Evolutionary conservation across 2,888 invertebrate genomes (phyloP), one percentile per base, ranked within the genome.

Genomic region (Sepiola atlantica): DNA sequence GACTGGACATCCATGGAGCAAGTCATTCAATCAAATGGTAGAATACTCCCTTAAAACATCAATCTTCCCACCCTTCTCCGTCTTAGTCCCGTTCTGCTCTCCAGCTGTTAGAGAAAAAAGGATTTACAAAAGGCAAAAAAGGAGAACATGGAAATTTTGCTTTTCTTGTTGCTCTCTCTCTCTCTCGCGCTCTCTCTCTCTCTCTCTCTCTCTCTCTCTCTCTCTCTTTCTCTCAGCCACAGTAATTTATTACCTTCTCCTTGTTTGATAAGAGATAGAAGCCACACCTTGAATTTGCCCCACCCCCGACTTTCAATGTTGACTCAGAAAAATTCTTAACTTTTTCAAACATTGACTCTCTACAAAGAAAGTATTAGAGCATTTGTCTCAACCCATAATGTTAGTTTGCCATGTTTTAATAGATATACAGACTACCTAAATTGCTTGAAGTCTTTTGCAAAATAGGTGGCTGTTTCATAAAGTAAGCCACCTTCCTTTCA

Each of bases 201-300:
- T n/a, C n/a, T n/a, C n/a, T n/a, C n/a, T n/a, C n/a, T n/a, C n/a
- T n/a, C n/a, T n/a, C n/a, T n/a, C n/a, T n/a, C n/a, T 12, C 54
- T 92, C n/a, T 16, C 35, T 54, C 35, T 92, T 92, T 35, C 54
- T 35, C 35, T 92, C 32, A 35, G 92, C 35, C 92, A 92, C 24
- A 54, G 21, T 92, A 92, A 92, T 92, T 92, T 92, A 92, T 92
- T 92, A 92, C 92, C 92, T 92, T 35, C 28, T 92, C 21, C 35
- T 54, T 92, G 28, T 92, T 92, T 92, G 92, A 92, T 92, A 92
- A 35, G 92, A 35, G 92, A 92, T 92, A 35, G 92, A 92, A 92
- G 45, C 35, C 92, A 92, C 35, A 18, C 21, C 35, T 54, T 10
- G 28, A 92, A 20, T 77, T 14, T 16, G n/a, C 16, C 14, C 77